Base-by-base conservation (phyloP, 2,888 invertebrate species). In the Strigamia crassipes region DNA sequence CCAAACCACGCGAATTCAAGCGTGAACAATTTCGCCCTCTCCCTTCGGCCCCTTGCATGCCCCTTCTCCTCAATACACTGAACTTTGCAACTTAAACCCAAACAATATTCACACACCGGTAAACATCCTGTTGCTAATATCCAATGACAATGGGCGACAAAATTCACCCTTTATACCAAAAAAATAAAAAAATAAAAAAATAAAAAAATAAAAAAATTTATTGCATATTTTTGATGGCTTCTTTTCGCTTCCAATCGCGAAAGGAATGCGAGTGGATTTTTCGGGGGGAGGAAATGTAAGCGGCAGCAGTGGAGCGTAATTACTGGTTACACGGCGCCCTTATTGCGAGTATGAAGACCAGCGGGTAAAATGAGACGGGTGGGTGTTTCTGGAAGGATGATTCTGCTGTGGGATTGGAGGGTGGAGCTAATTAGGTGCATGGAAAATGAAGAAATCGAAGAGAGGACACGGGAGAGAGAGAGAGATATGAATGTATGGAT, bases 81-180 rank as follows among this genome's bases (percentile, higher is more conserved):
- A 51, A 51, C 51, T 51, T 18, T 51, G 51, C 51, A 51, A 51
- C 51, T 15, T 6, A 51, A 51, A 51, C 51, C 51, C 51, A 51
- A 51, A 51, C 51, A 51, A 51, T 51, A 51, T 51, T 51, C 51
- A 51, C 51, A 51, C 51, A 51, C 51, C 18, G 51, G 51, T 51
- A 51, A 51, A 51, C 51, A 51, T 51, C 51, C 51, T 51, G 51
- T 51, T 51, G 12, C 51, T 51, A 51, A 51, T 51, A 51, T 51
- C 51, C 15, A 10, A 13, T 18, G 38, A 38, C 38, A 38, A 38
- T 38, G 38, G 8, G 38, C 38, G 38, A 38, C 38, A 38, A 38
- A 38, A 38, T 38, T 6, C 38, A 38, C 38, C 38, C 38, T 38
- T 38, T 38, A 9, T 2, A 38, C n/a, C n/a, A n/a, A 0, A 6